These are phyloP conservation scores for Cremastinae sp. DNA, from an alignment of 2,888 invertebrate genomes.

Conservation along the genomic window DNA sequence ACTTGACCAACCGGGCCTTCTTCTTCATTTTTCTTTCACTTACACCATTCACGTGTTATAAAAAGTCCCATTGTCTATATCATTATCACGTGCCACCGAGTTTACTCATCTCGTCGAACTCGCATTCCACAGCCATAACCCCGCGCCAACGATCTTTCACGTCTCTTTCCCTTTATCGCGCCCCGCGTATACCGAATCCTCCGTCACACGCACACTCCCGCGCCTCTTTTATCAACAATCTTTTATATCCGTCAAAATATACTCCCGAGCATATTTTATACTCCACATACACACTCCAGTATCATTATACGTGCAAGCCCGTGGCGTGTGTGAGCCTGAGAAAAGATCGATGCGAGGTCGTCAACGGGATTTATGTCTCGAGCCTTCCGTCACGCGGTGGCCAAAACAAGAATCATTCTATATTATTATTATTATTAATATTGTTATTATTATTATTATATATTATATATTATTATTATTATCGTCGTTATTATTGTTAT, in stretches of 20 bases:
- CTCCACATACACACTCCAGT: constrained; percentile 22
- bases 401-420: constrained; percentile 53
- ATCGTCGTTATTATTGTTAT: too few relatives aligned
- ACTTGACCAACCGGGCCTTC: constrained; percentile 51
- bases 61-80: constrained; percentile 60
- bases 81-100: constrained; percentile 54
- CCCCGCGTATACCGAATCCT: background rate
- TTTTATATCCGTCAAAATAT: constrained; percentile 58
- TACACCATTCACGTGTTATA: constrained; percentile 47
- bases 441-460: too few relatives aligned
- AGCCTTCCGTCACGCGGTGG: constrained; percentile 57
- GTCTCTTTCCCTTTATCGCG: constrained; percentile 6
- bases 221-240: constrained; percentile 56
- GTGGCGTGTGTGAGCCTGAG: constrained; percentile 13
- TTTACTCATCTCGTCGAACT: constrained; percentile 43
- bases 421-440: too few relatives aligned
- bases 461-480: too few relatives aligned
- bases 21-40: constrained; percentile 12
- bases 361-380: constrained; percentile 62
- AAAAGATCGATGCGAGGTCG: constrained; percentile 60
- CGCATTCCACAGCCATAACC: constrained; percentile 25
- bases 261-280: constrained; percentile 55
- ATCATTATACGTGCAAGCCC: constrained; percentile 5
- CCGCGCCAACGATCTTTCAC: constrained; percentile 19
- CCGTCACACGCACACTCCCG: too few relatives aligned